Conservation (phyloP, 2,797 vertebrate genomes). For the Tiaroga cobitis region DNA sequence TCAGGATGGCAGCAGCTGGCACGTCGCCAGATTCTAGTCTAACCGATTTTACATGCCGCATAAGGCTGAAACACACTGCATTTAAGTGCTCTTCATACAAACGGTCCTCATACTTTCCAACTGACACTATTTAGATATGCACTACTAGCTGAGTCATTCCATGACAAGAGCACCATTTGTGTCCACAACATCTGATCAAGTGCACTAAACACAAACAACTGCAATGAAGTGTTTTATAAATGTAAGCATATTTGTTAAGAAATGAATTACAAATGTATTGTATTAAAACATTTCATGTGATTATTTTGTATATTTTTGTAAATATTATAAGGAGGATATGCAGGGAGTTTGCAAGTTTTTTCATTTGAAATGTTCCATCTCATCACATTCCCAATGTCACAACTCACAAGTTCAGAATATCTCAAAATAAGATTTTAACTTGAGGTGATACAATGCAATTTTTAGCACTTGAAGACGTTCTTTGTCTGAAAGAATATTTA, state of each 20-base stretch:
- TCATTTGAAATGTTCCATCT: not conserved
- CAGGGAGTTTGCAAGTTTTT: not conserved
- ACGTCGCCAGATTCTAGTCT: conserved; percentile 17
- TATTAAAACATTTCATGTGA: not conserved
- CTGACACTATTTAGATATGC: conserved; percentile 30
- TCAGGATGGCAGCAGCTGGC: conserved; percentile 45
- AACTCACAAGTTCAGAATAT: not conserved
- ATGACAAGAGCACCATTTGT: not conserved
- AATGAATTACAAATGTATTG: not conserved
- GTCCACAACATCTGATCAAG: conserved; percentile 10
- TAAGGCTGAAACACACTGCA: conserved; percentile 20
- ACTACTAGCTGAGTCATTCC: conserved; percentile 14
- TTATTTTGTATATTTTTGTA: not conserved
- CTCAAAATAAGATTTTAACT: not conserved
- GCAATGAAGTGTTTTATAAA: conserved; percentile 8
- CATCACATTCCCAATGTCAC: not conserved
- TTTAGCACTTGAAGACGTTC: not conserved
- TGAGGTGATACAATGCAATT: not conserved
- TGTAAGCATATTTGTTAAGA: not conserved
- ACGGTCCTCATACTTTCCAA: conserved; percentile 18
- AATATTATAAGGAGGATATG: not conserved
- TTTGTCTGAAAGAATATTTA: conserved; percentile 2
- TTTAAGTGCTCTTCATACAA: conserved; percentile 42
- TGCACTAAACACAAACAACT: conserved; percentile 6
- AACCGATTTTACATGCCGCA: conserved; percentile 8